Base-by-base conservation (phyloP, 2,797 vertebrate species). In the Anguilla anguilla region DNA sequence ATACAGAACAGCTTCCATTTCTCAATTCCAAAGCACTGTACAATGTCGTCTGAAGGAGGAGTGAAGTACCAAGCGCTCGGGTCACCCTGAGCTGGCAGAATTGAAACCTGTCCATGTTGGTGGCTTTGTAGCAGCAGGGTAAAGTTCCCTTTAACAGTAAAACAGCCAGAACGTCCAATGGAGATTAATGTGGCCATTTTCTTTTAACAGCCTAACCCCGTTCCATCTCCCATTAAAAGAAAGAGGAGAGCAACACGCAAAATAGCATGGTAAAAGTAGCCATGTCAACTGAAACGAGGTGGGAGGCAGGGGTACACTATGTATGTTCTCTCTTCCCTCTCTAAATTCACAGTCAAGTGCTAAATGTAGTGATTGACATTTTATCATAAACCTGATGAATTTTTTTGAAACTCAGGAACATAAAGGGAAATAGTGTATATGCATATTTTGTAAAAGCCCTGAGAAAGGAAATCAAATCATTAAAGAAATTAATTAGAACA, bases 351-450 rank as follows among this genome's bases (percentile, higher is more conserved):
- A 98, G 97, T 97, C 97, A 97, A 97, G 97, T 97, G 97, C 96
- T 97, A 93, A 96, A 96, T 97, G 98, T 98, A 99, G 98, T 99
- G 98, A 99, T 97, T 97, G 96, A 97, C 94, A 69, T 96, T 94
- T 93, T 94, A 92, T 85, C 22, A 61, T 77, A 93, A 89, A 85
- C 85, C 85, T 85, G 61, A 83, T 46, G 57, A 79, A 85, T 55
- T 39, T 84, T 94, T 92, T 95, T 97, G 96, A 96, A 96, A 97
- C 97, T 96, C 96, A 95, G 95, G 96, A 95, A 96, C 92, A 93
- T 93, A 93, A 81, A 93, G 92, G 89, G 88, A 92, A 93, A 88
- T 88, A 90, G 92, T 82, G 91, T 93, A 93, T 94, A 94, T 95
- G 93, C 92, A 94, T 95, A 88, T 77, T 94, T 90, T 94, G 93